Evolutionary conservation across 1,140 invertebrate species (phyloP), one percentile per base, ranked within the genome.

Genomic region (Meloidogyne hapla): DNA sequence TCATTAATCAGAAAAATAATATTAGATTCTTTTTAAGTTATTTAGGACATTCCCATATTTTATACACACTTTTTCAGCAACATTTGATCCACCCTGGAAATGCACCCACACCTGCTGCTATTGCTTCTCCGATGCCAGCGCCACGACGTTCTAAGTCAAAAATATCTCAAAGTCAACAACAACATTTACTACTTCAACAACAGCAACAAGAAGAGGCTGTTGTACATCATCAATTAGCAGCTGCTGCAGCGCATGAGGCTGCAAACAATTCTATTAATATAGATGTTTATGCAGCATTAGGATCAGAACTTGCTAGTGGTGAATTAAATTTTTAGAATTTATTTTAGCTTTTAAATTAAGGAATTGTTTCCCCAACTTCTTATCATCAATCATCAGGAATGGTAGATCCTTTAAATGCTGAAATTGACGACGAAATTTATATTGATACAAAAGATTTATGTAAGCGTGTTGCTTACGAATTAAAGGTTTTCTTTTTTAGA

Each of bases 381-480:
- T 76, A 69, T 45, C 86, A 85, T 56, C 85, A 85, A 2, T 85
- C 80, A 12, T 65, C 79, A 61, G 84, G 87, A 61, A 72, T 73
- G 15, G 83, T 74, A 18, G 84, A 85, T 77, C 85, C 81, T 13
- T 64, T 86, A 62, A 86, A 86, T 76, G 84, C 83, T 18, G 85
- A 87, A 72, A 83, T 86, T 63, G 86, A 86, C 61, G 86, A 86
- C 23, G 85, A 86, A 21, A 83, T 87, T 38, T 86, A 85, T 75
- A 88, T 87, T 62, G 87, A 87, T 64, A 87, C 87, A 13, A 85
- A 87, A 70, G 86, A 88, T 69, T 77, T 87, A 23, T 87, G 86
- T 75, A 83, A 87, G 42, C 56, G 83, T 45, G 86, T 87, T 42
- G 83, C 84, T 6, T 87, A 85, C 56, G 86, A 87, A 73, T 56